Percentiles rank a stretch among this genome's conserved stretches.
These are phyloP conservation scores for Eupithecia subfuscata DNA, from an alignment of 2,888 invertebrate genomes.

Conservation along the genomic window DNA sequence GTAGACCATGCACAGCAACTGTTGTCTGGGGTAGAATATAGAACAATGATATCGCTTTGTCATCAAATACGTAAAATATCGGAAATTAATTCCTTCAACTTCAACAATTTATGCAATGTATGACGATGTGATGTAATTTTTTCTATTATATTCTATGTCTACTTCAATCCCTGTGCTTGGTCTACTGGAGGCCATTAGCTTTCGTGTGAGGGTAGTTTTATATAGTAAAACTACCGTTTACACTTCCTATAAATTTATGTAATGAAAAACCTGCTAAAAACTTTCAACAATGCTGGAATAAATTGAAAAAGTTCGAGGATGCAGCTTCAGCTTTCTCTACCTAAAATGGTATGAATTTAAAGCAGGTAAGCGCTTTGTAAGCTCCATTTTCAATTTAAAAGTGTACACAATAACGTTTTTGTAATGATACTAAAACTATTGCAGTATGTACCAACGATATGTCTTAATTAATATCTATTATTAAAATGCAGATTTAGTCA, in stretches of 20 bases:
- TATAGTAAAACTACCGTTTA: background rate
- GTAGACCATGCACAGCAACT: too few species aligned
- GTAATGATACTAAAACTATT: conserved; percentile 8
- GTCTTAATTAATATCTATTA: background rate
- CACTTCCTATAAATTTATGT: background rate
- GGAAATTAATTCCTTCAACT: too few species aligned
- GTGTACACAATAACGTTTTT: conserved; percentile 13
- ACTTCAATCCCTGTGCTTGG: too few species aligned
- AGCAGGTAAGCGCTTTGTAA: conserved; percentile 29
- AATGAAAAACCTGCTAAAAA: conserved; percentile 4
- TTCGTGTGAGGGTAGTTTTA: background rate
- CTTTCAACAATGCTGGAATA: conserved; percentile 7
- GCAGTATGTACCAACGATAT: background rate
- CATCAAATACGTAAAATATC: too few species aligned
- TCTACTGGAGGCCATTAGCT: background rate
- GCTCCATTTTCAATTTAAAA: conserved; percentile 31
- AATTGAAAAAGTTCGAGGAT: conserved; percentile 37
- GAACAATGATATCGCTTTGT: too few species aligned
- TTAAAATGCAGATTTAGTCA: background rate
- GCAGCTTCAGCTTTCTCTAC: conserved; percentile 31
- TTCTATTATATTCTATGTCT: too few species aligned
- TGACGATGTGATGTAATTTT: too few species aligned
- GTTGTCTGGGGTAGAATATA: too few species aligned
- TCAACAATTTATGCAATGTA: too few species aligned
- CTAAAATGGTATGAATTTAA: conserved; percentile 20